phyloP scores from a whole-genome alignment of 2,113 vertebrate genomes.

The Plestiodon gilberti region DNA sequence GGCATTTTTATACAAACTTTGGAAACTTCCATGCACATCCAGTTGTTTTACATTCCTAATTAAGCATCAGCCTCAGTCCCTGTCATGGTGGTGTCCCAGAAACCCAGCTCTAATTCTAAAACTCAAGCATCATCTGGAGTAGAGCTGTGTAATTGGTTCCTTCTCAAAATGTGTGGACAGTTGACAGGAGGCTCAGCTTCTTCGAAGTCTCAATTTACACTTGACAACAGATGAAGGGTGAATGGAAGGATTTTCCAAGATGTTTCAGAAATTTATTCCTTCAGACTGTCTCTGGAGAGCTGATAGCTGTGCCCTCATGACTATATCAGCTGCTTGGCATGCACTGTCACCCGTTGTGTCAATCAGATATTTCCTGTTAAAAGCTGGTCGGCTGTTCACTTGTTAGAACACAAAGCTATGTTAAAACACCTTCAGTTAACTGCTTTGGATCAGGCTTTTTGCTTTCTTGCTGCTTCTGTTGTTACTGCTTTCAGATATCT shows the following conservation, averaged over 20 bases:
- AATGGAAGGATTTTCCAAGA: constrained; percentile 22
- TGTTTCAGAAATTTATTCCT: constrained; percentile 28
- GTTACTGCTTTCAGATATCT: constrained; percentile 53
- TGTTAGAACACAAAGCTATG: constrained; percentile 27
- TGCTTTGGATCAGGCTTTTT: constrained; percentile 55
- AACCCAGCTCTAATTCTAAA: constrained; percentile 12
- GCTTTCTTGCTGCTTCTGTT: constrained; percentile 51
- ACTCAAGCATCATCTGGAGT: constrained; percentile 33
- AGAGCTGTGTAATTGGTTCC: constrained; percentile 25
- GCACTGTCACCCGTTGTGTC: constrained; percentile 13
- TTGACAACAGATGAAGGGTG: constrained; percentile 50
- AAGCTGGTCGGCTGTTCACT: constrained; percentile 35
- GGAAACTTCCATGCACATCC: constrained; percentile 23
- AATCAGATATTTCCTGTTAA: constrained; percentile 30
- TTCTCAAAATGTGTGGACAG: constrained; percentile 32
- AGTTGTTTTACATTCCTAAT: constrained; percentile 23
- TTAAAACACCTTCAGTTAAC: constrained; percentile 55
- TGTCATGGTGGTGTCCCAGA: constrained; percentile 17
- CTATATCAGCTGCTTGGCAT: constrained; percentile 20
- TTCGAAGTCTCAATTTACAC: constrained; percentile 36
- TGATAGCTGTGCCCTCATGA: constrained; percentile 14
- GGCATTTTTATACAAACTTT: constrained; percentile 27
- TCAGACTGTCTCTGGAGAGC: constrained; percentile 43
- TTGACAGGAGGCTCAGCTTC: not conserved
- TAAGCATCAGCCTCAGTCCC: constrained; percentile 11